These are phyloP conservation scores for Operophtera brumata DNA, from an alignment of 2,888 invertebrate genomes.

Conservation along the genomic window DNA sequence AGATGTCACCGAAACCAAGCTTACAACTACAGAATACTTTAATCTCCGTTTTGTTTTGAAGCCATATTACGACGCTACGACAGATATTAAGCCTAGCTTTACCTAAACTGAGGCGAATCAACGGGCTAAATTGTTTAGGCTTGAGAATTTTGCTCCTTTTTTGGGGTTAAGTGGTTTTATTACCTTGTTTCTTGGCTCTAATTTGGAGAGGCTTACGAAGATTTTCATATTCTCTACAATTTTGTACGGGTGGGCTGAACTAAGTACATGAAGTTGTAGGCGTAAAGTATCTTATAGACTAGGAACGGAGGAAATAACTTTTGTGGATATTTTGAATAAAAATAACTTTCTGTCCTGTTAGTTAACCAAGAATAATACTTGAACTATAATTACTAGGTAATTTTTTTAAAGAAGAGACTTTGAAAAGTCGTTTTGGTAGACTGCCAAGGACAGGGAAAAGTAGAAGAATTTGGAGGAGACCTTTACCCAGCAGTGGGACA, in stretches of 20 bases:
- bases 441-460: no score
- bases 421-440: no score
- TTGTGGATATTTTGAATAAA: no score
- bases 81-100: conserved; percentile 7
- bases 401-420: no score
- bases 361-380: no score
- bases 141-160: conserved; percentile 15
- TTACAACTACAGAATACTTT: conserved; percentile 17
- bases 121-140: conserved; percentile 22
- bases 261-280: not conserved
- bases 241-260: not conserved
- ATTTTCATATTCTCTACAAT: not conserved
- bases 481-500: no score
- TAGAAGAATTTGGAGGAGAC: no score
- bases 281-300: no score
- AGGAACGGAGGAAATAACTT: no score
- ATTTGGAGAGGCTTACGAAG: not conserved
- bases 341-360: no score
- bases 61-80: not conserved
- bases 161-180: conserved; percentile 26
- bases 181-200: conserved; percentile 12
- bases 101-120: not conserved
- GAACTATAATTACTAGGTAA: no score
- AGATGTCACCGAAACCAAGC: not conserved
- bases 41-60: conserved; percentile 24